These are phyloP conservation scores for Theretra japonica DNA, from an alignment of 2,888 invertebrate species.

Conservation along the genomic window DNA sequence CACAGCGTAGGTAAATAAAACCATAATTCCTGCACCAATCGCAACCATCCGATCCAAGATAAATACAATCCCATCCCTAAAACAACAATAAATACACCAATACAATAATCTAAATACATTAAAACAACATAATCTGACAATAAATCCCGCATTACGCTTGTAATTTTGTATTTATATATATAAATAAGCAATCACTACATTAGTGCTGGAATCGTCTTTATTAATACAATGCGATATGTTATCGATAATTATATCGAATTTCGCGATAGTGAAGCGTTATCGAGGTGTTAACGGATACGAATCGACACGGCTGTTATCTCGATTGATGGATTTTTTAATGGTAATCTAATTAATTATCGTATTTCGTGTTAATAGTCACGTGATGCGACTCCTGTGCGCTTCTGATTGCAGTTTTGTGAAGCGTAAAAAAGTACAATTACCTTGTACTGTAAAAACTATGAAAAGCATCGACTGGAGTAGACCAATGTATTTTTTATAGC, in stretches of 20 bases:
- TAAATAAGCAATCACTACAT: constrained; percentile 24
- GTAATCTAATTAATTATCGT: constrained; percentile 49
- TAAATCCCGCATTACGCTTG: constrained; percentile 52
- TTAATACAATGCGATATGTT: constrained; percentile 27
- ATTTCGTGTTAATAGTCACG: constrained; percentile 3
- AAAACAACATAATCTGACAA: constrained; percentile 52
- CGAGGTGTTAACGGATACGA: constrained; percentile 43
- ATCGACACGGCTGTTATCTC: constrained; percentile 34
- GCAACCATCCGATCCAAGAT: neutral
- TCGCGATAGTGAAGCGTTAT: constrained; percentile 35
- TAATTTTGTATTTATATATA: constrained; percentile 37
- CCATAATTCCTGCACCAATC: no score
- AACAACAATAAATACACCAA: constrained; percentile 38
- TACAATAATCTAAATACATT: constrained; percentile 48
- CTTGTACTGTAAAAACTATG: no score
- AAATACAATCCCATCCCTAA: constrained; percentile 28
- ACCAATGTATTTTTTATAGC: no score
- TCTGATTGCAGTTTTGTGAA: neutral
- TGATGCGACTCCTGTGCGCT: neutral
- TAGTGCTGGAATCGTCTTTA: constrained; percentile 6
- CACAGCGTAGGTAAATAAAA: no score
- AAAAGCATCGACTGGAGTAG: no score
- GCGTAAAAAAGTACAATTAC: neutral
- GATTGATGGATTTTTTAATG: constrained; percentile 52
- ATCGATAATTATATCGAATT: constrained; percentile 42